These are phyloP conservation scores for Cyclargus thomasi DNA, from an alignment of 1,140 invertebrate genomes.

Conservation along the genomic window DNA sequence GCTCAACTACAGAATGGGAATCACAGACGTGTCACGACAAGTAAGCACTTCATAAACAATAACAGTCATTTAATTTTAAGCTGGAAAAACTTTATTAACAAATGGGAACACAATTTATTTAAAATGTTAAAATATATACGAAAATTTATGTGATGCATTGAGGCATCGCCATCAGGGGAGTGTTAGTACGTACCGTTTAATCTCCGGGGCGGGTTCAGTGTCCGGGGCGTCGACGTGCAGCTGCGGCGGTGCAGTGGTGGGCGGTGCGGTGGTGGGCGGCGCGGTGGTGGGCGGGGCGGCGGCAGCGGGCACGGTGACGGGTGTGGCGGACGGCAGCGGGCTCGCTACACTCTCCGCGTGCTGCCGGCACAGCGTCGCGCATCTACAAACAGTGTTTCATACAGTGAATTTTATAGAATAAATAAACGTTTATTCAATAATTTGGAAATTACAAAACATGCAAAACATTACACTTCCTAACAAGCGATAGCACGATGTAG, in stretches of 20 bases:
- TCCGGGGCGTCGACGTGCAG: conserved; percentile 37
- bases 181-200: conserved; percentile 44
- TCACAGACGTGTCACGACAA: too few species aligned
- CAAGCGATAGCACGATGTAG: too few species aligned
- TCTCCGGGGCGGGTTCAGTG: conserved; percentile 41
- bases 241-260: conserved; percentile 27
- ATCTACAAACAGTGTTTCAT: conserved; percentile 37
- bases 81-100: too few species aligned
- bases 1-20: not conserved
- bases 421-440: too few species aligned
- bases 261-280: conserved; percentile 23
- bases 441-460: too few species aligned
- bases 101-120: too few species aligned
- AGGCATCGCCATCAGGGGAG: too few species aligned
- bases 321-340: conserved; percentile 35
- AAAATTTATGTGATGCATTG: too few species aligned
- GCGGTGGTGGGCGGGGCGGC: conserved; percentile 24
- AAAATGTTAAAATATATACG: too few species aligned
- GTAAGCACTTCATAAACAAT: too few species aligned
- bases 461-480: too few species aligned
- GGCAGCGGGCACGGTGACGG: conserved; percentile 29
- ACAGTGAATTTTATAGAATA: not conserved
- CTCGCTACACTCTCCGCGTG: conserved; percentile 48
- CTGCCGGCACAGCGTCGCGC: conserved; percentile 53
- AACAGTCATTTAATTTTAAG: too few species aligned